phyloP scores from a whole-genome alignment of 2,797 vertebrate genomes.

The Graptemys geographica region DNA sequence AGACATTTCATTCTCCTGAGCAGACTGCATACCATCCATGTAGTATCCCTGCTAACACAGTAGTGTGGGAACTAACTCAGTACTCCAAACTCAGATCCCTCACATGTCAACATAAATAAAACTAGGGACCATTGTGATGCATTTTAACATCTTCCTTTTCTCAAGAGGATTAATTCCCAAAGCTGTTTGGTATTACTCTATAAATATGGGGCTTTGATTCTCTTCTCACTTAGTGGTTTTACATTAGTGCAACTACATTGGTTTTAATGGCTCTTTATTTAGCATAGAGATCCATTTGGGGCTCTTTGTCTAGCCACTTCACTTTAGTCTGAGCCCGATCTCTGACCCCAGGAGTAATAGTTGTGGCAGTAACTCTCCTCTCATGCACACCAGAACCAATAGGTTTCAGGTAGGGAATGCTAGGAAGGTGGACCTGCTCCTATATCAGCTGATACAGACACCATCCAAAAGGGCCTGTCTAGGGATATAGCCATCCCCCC shows the following conservation, averaged over 20 bases:
- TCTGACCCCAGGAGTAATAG: neutral
- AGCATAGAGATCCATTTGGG: neutral
- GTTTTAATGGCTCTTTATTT: neutral
- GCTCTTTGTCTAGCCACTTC: neutral
- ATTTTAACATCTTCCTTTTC: slow-evolving; percentile 37
- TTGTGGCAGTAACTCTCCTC: neutral
- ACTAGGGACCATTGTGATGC: neutral
- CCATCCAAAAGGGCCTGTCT: neutral
- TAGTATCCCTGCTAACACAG: slow-evolving; percentile 7
- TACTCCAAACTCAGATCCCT: slow-evolving; percentile 34
- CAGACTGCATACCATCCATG: neutral
- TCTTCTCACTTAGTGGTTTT: neutral
- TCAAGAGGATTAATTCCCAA: slow-evolving; percentile 16
- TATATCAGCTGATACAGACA: too few species aligned
- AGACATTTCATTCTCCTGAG: neutral
- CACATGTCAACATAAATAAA: slow-evolving; percentile 20
- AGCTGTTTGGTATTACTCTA: neutral
- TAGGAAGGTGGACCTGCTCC: too few species aligned
- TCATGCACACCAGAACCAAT: neutral
- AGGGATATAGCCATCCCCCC: neutral
- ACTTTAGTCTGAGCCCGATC: neutral
- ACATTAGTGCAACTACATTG: neutral
- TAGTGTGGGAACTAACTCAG: neutral
- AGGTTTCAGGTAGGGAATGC: neutral
- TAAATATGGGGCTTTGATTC: neutral